phyloP scores from a whole-genome alignment of 1,140 invertebrate genomes.

The Psix sp. region DNA sequence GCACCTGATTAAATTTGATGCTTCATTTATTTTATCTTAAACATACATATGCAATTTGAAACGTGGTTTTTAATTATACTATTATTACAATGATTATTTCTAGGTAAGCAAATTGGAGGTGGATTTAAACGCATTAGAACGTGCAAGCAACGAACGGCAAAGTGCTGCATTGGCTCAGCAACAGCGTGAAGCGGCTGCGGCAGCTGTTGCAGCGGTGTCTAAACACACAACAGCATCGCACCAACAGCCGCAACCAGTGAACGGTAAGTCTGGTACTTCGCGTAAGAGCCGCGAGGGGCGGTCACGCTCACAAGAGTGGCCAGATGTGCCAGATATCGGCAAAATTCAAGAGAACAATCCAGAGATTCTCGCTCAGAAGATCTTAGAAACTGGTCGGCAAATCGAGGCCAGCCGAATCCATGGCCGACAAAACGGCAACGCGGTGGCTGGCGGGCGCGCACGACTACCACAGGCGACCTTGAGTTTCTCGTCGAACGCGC shows the following conservation, averaged over 20 bases:
- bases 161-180: slow-evolving; percentile 71
- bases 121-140: slow-evolving; percentile 86
- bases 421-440: slow-evolving; percentile 59
- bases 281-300: slow-evolving; percentile 85
- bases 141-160: slow-evolving; percentile 82
- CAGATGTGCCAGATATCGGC: slow-evolving; percentile 90
- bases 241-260: slow-evolving; percentile 62
- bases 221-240: slow-evolving; percentile 63
- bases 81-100: no score
- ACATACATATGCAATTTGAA: no score
- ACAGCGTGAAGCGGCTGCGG: slow-evolving; percentile 56
- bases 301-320: slow-evolving; percentile 91
- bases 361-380: slow-evolving; percentile 91
- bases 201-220: slow-evolving; percentile 22
- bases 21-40: background rate
- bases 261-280: slow-evolving; percentile 65
- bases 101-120: slow-evolving; percentile 84
- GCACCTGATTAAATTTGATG: no score
- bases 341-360: slow-evolving; percentile 95
- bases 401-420: slow-evolving; percentile 87
- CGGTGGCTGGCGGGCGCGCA: slow-evolving; percentile 56
- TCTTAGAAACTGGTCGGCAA: slow-evolving; percentile 90
- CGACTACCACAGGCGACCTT: slow-evolving; percentile 72
- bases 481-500: slow-evolving; percentile 62
- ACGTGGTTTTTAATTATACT: no score